These are phyloP conservation scores for Thymelicus acteon DNA, from an alignment of 2,888 invertebrate species.

Conservation along the genomic window DNA sequence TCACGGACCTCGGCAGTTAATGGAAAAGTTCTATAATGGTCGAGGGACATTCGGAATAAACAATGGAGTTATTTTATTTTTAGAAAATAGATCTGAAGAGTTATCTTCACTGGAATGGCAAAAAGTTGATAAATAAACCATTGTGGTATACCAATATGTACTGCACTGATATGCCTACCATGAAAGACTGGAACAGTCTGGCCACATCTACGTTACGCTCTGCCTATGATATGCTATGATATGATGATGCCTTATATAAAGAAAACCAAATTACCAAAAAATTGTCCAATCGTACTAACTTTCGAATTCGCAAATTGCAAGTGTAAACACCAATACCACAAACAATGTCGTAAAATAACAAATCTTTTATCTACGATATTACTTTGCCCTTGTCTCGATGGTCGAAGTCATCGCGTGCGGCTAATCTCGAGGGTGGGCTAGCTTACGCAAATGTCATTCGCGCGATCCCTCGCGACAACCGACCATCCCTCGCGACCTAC, in stretches of 20 bases:
- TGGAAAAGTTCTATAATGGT: constrained; percentile 20
- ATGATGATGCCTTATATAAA: too few species aligned
- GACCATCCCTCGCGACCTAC: constrained; percentile 52
- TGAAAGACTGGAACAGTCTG: too few species aligned
- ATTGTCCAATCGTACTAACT: background rate
- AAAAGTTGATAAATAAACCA: too few species aligned
- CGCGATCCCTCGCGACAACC: constrained; percentile 63
- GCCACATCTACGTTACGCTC: too few species aligned
- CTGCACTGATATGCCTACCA: too few species aligned
- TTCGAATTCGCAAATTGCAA: background rate
- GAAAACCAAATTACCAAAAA: too few species aligned
- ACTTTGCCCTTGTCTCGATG: constrained; percentile 50
- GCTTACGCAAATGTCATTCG: constrained; percentile 77
- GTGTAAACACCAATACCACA: background rate
- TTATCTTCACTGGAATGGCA: too few species aligned
- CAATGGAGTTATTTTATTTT: background rate
- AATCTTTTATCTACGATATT: constrained; percentile 36
- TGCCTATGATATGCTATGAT: too few species aligned
- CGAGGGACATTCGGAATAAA: background rate
- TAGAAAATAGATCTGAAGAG: background rate
- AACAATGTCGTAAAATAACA: constrained; percentile 14
- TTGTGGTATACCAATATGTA: too few species aligned
- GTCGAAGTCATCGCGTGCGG: constrained; percentile 54
- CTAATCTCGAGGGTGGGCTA: constrained; percentile 72
- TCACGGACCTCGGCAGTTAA: constrained; percentile 38